A percentile compares a stretch with the other conserved stretches of the same genome.
Conservation (phyloP, 2,797 vertebrate genomes). For the Mionectes olivaceus region DNA sequence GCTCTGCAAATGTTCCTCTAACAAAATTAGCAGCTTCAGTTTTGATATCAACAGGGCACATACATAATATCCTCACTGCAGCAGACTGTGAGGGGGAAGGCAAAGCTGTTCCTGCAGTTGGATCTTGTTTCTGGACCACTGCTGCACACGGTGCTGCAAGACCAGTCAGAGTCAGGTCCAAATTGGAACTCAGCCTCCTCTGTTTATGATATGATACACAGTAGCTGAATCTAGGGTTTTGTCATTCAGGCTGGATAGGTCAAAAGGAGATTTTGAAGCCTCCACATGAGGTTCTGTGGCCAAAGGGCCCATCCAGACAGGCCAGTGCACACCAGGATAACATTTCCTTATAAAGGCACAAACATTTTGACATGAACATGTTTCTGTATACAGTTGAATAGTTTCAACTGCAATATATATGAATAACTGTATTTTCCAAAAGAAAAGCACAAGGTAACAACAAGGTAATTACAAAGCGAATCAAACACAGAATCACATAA, state of each 20-base stretch:
- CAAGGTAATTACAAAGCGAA: background rate
- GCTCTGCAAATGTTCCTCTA: background rate
- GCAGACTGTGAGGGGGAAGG: background rate
- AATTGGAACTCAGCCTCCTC: background rate
- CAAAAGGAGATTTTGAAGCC: background rate
- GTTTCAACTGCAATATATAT: background rate
- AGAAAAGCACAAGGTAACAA: background rate
- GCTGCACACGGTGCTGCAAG: background rate
- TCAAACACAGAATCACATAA: background rate
- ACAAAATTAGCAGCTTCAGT: background rate
- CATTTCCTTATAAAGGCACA: background rate
- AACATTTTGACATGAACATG: background rate
- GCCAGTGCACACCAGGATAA: accelerated
- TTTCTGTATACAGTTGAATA: background rate
- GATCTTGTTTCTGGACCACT: background rate
- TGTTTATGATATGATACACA: background rate
- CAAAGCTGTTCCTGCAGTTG: background rate
- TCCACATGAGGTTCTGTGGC: background rate
- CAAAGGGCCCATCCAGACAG: background rate
- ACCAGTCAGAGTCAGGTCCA: background rate
- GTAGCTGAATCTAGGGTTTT: background rate
- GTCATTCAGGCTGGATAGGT: background rate
- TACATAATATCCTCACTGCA: background rate
- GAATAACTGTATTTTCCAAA: background rate
- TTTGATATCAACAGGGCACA: background rate